These are phyloP conservation scores for Xyrichtys novacula DNA, from an alignment of 2,797 vertebrate genomes.

Conservation along the genomic window DNA sequence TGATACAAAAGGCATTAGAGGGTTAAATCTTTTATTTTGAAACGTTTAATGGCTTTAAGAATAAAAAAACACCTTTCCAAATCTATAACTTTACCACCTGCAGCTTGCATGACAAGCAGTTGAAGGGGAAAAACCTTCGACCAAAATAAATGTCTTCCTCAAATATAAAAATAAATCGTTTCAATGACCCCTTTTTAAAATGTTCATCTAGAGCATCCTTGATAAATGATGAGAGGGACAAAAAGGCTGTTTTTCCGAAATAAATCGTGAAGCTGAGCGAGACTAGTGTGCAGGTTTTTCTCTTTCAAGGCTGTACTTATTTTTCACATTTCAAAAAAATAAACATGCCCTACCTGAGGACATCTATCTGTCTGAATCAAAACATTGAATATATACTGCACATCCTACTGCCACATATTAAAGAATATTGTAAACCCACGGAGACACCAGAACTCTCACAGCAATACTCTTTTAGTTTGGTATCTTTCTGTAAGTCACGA, in stretches of 20 bases:
- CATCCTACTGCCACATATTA: not conserved
- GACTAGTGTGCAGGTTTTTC: no score
- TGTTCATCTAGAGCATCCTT: no score
- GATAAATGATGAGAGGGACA: no score
- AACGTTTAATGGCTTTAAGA: no score
- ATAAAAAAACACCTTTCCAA: not conserved
- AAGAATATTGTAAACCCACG: slow-evolving; percentile 10
- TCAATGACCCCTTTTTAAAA: no score
- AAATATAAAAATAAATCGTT: not conserved
- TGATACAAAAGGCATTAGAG: no score
- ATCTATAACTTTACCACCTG: not conserved
- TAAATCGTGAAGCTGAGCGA: no score
- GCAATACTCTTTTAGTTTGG: slow-evolving; percentile 4
- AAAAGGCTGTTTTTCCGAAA: no score
- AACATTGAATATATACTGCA: not conserved
- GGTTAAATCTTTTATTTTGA: no score
- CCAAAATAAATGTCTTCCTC: not conserved
- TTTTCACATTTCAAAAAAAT: slow-evolving; percentile 4
- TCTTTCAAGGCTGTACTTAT: no score
- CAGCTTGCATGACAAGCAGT: not conserved
- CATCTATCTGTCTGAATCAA: not conserved
- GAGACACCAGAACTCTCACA: slow-evolving; percentile 10
- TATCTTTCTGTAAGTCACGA: slow-evolving; percentile 17
- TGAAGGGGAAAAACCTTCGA: not conserved
- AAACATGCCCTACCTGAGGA: not conserved